phyloP scores from a whole-genome alignment of 2,797 vertebrate species.

The Spheniscus humboldti region DNA sequence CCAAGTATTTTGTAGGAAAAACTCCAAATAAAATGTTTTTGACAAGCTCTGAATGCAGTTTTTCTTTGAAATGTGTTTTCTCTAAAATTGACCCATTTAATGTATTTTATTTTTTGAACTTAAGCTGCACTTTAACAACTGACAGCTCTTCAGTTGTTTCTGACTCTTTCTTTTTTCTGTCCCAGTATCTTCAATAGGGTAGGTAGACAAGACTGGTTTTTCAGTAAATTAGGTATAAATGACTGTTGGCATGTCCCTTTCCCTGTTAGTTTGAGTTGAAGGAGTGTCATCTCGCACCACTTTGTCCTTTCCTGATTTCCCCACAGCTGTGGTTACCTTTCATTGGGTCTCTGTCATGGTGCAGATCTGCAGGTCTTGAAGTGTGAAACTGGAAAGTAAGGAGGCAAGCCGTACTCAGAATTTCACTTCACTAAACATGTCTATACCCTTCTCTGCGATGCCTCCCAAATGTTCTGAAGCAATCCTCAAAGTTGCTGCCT shows the following conservation, averaged over 20 bases:
- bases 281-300: accelerated
- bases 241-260: not conserved
- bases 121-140: not conserved
- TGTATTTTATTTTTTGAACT: not conserved
- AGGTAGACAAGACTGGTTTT: not conserved
- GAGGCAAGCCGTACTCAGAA: not conserved
- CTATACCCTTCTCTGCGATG: accelerated
- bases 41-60: not conserved
- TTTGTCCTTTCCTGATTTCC: not conserved
- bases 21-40: not conserved
- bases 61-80: not conserved
- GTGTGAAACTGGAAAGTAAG: not conserved
- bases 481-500: not conserved
- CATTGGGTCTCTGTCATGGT: not conserved
- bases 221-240: not conserved
- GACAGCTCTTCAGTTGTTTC: not conserved
- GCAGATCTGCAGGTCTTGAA: not conserved
- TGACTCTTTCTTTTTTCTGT: not conserved
- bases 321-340: not conserved
- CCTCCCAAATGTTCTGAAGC: not conserved
- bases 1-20: not conserved
- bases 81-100: not conserved
- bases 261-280: not conserved
- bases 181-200: not conserved
- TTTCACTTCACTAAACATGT: not conserved